phyloP scores from a whole-genome alignment of 1,140 invertebrate genomes.

The Pseudomyrmex flavicornis region DNA sequence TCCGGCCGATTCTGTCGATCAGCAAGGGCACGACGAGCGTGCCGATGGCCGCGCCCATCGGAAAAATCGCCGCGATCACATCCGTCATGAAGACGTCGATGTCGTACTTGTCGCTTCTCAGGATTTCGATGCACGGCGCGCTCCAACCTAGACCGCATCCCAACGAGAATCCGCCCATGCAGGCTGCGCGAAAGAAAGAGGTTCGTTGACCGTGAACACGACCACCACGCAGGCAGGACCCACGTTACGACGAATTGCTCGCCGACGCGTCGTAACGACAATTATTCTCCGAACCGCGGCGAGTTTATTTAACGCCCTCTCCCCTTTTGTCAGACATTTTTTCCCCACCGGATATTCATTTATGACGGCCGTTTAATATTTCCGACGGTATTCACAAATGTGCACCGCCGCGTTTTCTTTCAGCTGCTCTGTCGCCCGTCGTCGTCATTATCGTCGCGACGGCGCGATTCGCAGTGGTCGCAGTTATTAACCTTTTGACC shows the following conservation, averaged over 20 bases:
- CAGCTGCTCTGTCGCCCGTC: background rate
- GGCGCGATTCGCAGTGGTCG: conserved; percentile 10
- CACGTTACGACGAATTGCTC: conserved; percentile 22
- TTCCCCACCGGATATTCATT: conserved; percentile 41
- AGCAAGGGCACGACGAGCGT: conserved; percentile 83
- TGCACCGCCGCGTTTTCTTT: conserved; percentile 14
- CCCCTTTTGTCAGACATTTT: background rate
- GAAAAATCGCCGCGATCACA: conserved; percentile 84
- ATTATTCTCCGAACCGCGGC: conserved; percentile 12
- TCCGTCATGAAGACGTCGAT: conserved; percentile 74
- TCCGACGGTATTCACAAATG: conserved; percentile 12
- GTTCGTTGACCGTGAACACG: conserved; percentile 45
- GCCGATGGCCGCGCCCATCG: conserved; percentile 84
- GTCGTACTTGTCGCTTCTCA: conserved; percentile 71
- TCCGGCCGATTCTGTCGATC: conserved; percentile 85
- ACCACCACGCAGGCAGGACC: background rate
- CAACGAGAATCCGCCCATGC: conserved; percentile 75
- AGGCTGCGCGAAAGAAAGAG: conserved; percentile 53
- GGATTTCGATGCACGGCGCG: conserved; percentile 81
- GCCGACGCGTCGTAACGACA: conserved; percentile 21
- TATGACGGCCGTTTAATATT: conserved; percentile 34
- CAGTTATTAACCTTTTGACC: conserved; percentile 32
- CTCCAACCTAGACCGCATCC: conserved; percentile 84
- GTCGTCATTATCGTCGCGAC: conserved; percentile 30
- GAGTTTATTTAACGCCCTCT: background rate